phyloP scores from a whole-genome alignment of 2,797 vertebrate genomes.

The Squalus acanthias region DNA sequence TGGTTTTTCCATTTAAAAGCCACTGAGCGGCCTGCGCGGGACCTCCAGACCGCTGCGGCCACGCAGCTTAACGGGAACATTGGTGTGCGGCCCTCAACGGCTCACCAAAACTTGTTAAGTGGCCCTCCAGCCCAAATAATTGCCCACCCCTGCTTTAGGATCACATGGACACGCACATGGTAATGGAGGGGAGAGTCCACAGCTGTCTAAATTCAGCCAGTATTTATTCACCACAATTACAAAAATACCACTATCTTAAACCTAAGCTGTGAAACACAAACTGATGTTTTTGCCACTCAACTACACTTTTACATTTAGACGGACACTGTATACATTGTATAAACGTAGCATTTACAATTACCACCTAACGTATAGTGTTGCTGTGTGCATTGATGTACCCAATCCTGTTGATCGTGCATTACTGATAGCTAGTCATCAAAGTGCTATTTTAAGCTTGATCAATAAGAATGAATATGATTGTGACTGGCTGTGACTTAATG shows the following conservation, averaged over 20 bases:
- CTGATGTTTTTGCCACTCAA: neutral
- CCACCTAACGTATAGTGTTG: neutral
- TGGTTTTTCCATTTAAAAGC: too few relatives aligned
- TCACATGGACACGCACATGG: neutral
- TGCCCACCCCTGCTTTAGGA: neutral
- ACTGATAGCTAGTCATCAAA: neutral
- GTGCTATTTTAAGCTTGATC: neutral
- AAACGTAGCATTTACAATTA: neutral
- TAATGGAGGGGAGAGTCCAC: neutral
- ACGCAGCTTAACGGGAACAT: too few relatives aligned
- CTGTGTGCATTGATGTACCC: neutral
- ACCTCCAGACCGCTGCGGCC: too few relatives aligned
- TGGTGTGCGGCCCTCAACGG: too few relatives aligned
- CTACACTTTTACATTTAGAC: neutral
- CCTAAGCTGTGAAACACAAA: neutral
- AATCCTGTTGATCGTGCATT: neutral
- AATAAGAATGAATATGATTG: neutral
- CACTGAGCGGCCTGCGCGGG: too few relatives aligned
- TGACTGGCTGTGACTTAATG: neutral
- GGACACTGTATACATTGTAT: neutral
- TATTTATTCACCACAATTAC: neutral
- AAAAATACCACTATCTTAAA: neutral
- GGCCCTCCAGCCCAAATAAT: too few relatives aligned
- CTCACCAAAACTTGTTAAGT: too few relatives aligned
- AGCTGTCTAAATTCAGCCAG: too few relatives aligned